These are phyloP conservation scores for Drosophila yooni DNA, from an alignment of 2,888 invertebrate genomes.

Conservation along the genomic window DNA sequence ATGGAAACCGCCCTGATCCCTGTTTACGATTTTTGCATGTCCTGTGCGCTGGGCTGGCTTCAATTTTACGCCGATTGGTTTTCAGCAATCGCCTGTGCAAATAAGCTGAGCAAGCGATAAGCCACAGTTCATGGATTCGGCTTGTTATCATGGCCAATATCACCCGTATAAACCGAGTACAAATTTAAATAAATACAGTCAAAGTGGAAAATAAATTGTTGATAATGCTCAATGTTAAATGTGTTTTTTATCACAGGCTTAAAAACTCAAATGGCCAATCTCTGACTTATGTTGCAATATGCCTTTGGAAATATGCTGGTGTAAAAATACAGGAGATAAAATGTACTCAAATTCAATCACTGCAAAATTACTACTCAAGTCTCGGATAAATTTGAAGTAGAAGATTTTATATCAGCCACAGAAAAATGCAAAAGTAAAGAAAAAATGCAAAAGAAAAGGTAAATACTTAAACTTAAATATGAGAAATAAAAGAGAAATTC, in stretches of 20 bases:
- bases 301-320: background rate
- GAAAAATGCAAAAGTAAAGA: background rate
- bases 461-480: background rate
- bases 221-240: constrained; percentile 52
- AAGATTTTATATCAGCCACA: background rate
- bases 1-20: constrained; percentile 47
- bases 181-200: constrained; percentile 81
- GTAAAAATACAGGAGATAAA: background rate
- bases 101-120: constrained; percentile 83
- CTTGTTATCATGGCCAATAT: constrained; percentile 53
- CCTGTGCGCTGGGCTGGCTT: constrained; percentile 80
- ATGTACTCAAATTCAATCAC: constrained; percentile 1
- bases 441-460: background rate
- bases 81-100: constrained; percentile 85
- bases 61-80: constrained; percentile 86
- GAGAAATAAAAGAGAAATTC: background rate
- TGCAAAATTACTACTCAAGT: constrained; percentile 2
- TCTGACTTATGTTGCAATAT: background rate
- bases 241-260: constrained; percentile 43
- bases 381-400: background rate
- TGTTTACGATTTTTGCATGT: constrained; percentile 63
- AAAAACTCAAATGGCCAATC: constrained; percentile 10
- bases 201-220: constrained; percentile 73
- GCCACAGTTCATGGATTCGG: constrained; percentile 62
- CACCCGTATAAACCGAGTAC: constrained; percentile 43